Evolutionary conservation across 92 coral and sea anemone species (phyloP), one percentile per base, ranked within the genome.

Genomic region (Phenganax marumi): DNA sequence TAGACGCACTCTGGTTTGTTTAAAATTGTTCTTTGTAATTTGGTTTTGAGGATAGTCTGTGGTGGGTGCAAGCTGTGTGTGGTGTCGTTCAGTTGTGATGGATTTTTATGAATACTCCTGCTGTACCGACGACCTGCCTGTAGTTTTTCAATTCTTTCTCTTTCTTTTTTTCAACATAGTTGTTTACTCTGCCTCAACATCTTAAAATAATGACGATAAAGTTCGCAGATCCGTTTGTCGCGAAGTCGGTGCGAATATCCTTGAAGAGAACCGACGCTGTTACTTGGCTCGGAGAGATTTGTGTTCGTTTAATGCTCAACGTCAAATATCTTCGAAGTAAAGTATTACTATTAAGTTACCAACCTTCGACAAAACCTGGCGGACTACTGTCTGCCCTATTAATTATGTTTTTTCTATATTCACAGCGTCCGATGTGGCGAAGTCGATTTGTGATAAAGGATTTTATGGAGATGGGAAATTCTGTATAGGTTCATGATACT

Each of bases 241-340:
- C 81, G 4, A 26, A 39, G 54, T 76, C 50, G 12, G 21, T 76
- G 23, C 62, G 81, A 55, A 23, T 76, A 8, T 55, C 81, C 22
- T 68, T 76, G 24, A 25, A 25, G 50, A 25, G 43, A 62, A 48
- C 13, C 50, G 52, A 76, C 39, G 48, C 69, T 56, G 21, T 76
- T 7, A 62, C 24, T 10, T 76, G 81, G 81, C 81, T 76, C 11
- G 81, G 81, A 57, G 81, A 76, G 43, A 21, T 76, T 55, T 76
- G 81, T 39, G 68, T 48, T 33, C 43, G 43, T 33, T 33, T 33
- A 5, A 33, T 33, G 43, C 43, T 33, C 18, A 1, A 56, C 52
- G 33, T 76, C 50, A 17, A 33, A 52, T 1, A 3, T 25, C 17
- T 18, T 73, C 53, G 12, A 58, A 0, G 39, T 50, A 21, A 9